Conservation (phyloP, 30 jellyfish, hydroid and myxozoan genomes). For the Sanderia malayensis region DNA sequence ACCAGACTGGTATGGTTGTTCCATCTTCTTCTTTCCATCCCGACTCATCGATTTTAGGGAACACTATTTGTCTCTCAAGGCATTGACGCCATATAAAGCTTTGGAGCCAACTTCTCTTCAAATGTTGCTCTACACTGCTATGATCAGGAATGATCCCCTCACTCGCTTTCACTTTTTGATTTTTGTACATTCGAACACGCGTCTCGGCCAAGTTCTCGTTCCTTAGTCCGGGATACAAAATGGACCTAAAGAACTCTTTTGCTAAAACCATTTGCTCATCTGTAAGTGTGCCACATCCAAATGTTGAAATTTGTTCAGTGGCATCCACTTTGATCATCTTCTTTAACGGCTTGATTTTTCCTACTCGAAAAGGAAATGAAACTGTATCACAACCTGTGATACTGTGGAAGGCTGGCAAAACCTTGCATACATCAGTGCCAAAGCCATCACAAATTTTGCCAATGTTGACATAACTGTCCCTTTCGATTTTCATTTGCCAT, state of each 20-base stretch:
- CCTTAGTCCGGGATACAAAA: constrained; percentile 1
- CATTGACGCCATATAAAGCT: constrained; percentile 9
- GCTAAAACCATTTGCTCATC: too few species aligned
- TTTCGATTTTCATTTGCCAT: constrained; percentile 43
- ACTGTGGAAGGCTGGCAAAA: constrained; percentile 38
- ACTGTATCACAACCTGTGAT: constrained; percentile 38
- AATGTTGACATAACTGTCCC: constrained; percentile 31
- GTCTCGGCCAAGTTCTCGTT: too few species aligned
- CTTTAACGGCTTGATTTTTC: constrained; percentile 18
- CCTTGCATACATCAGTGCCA: constrained; percentile 33
- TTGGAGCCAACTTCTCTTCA: constrained; percentile 25
- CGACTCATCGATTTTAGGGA: constrained; percentile 22
- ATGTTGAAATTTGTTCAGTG: too few species aligned
- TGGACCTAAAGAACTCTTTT: background rate
- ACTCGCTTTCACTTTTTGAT: constrained; percentile 48
- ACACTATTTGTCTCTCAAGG: constrained; percentile 4
- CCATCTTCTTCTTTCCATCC: constrained; percentile 40
- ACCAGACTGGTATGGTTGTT: constrained; percentile 28
- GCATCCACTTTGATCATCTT: constrained; percentile 31
- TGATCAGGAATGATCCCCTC: constrained; percentile 41
- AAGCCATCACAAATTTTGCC: constrained; percentile 21
- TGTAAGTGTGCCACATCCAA: too few species aligned
- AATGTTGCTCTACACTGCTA: constrained; percentile 26
- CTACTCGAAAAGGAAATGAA: constrained; percentile 34
- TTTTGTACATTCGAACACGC: constrained; percentile 36